Base-by-base conservation (phyloP, 2,888 invertebrate genomes). In the Drosophila longiperda region DNA sequence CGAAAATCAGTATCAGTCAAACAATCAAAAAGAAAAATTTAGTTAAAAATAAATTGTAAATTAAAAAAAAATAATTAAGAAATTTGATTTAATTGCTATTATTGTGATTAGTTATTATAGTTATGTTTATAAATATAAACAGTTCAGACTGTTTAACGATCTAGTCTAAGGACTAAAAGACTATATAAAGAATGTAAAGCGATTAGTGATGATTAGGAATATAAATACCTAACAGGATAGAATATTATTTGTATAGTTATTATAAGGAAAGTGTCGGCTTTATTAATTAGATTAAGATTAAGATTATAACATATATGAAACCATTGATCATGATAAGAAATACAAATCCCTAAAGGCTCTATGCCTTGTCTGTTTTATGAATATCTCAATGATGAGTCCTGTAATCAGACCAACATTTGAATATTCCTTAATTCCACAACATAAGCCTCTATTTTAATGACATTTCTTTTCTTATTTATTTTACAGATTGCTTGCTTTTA, bases 401-500 rank as follows among this genome's bases (percentile, higher is more conserved):
- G 49, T 26, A 49, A 49, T 17, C 20, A 45, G 12, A 45, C 7
- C 45, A 20, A 23, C 20, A 15, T 45, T 23, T 45, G 15, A 45
- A 45, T 23, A 45, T 45, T 8, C 15, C 38, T 8, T 8, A 32
- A 8, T 32, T 29, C 6, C 29, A 40, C 50, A 50, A 34, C 3
- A 3, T 15, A 55, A 55, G 26, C 23, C 40, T 20, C 23, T 33
- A 12, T 55, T 32, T 29, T 73, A 59, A 77, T 75, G 38, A 66
- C 54, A 48, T 45, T 26, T 45, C 15, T 45, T 34, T 49, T 58
- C 23, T 53, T 63, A 45, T 73, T 66, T 74, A 3, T 53, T 26
- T 81, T 87, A 52, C 87, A 83, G 83, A 87, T 83, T 75, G 67
- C 49, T 45, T 57, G 77, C 50, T 84, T 72, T 82, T 73, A 73